phyloP scores from a whole-genome alignment of 1,140 invertebrate species.

The Lordiphosa stackelbergi region DNA sequence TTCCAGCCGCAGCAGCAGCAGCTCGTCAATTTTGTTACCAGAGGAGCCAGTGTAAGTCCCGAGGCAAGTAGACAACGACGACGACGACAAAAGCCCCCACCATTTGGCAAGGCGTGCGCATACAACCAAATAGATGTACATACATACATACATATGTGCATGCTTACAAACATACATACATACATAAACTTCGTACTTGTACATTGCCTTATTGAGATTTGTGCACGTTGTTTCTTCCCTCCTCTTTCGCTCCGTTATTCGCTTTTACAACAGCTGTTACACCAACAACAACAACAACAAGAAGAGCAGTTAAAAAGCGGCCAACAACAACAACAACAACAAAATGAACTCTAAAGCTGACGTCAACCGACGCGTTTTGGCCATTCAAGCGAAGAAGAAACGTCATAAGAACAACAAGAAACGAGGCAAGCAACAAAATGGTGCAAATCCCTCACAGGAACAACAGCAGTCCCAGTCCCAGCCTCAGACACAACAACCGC shows the following conservation, averaged over 20 bases:
- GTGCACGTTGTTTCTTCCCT: slow-evolving; percentile 51
- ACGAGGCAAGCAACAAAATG: slow-evolving; percentile 80
- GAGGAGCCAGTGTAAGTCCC: slow-evolving; percentile 23
- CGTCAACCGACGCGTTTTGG: slow-evolving; percentile 90
- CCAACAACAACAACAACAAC: slow-evolving; percentile 19
- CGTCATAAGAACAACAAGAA: slow-evolving; percentile 90
- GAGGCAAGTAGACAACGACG: slow-evolving; percentile 52
- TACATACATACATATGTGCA: slow-evolving; percentile 12
- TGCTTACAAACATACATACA: slow-evolving; percentile 2
- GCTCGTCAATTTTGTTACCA: slow-evolving; percentile 49
- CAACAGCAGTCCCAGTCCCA: slow-evolving; percentile 14
- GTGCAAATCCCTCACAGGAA: slow-evolving; percentile 28
- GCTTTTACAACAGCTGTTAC: slow-evolving; percentile 61
- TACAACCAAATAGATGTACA: slow-evolving; percentile 33
- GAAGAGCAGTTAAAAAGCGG: slow-evolving; percentile 14
- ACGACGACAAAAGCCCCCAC: slow-evolving; percentile 27
- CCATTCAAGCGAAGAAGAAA: slow-evolving; percentile 93
- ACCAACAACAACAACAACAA: slow-evolving; percentile 11
- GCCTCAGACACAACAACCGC: slow-evolving; percentile 17
- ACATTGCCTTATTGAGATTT: slow-evolving; percentile 70
- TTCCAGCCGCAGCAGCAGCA: slow-evolving; percentile 37
- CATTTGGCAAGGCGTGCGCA: slow-evolving; percentile 48
- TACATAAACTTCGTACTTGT: slow-evolving; percentile 36
- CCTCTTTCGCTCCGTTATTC: slow-evolving; percentile 14
- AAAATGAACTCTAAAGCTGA: slow-evolving; percentile 90